Percentiles rank a stretch among this genome's conserved stretches.
These are phyloP conservation scores for Ptilodon capucinus DNA, from an alignment of 2,888 invertebrate species.

Conservation along the genomic window DNA sequence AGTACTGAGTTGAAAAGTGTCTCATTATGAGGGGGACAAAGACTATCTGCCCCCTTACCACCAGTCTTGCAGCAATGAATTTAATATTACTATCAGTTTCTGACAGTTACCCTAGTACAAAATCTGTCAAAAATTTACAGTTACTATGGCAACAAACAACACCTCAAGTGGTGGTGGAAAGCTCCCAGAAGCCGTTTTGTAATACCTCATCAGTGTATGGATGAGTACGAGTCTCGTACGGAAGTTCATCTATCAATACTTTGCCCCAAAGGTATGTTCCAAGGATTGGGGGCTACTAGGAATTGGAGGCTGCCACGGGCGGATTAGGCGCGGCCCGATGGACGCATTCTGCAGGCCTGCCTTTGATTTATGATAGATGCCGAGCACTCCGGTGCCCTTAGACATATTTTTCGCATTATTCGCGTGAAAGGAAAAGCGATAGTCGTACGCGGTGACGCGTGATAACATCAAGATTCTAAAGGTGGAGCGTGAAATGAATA, in stretches of 20 bases:
- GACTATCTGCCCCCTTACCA: too few species aligned
- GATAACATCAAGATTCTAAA: constrained; percentile 21
- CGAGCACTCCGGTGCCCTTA: constrained; percentile 34
- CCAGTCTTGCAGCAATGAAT: too few species aligned
- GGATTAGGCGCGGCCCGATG: constrained; percentile 31
- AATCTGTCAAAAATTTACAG: too few species aligned
- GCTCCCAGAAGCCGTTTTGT: too few species aligned
- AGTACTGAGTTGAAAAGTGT: too few species aligned
- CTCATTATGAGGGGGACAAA: too few species aligned
- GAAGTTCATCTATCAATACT: background rate
- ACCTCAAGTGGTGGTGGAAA: too few species aligned
- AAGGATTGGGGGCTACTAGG: constrained; percentile 13
- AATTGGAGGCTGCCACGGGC: constrained; percentile 19
- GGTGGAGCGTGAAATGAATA: constrained; percentile 9
- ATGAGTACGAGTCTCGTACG: too few species aligned
- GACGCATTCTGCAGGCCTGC: constrained; percentile 30
- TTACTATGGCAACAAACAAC: too few species aligned
- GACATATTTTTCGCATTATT: constrained; percentile 65
- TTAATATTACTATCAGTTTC: too few species aligned
- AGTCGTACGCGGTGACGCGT: constrained; percentile 45
- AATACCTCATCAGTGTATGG: too few species aligned
- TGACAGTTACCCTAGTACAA: too few species aligned
- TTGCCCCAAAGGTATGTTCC: constrained; percentile 5
- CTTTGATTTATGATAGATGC: constrained; percentile 55
- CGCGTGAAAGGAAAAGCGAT: constrained; percentile 40